phyloP scores from a whole-genome alignment of 1,140 invertebrate genomes.

The Drosophila lini region DNA sequence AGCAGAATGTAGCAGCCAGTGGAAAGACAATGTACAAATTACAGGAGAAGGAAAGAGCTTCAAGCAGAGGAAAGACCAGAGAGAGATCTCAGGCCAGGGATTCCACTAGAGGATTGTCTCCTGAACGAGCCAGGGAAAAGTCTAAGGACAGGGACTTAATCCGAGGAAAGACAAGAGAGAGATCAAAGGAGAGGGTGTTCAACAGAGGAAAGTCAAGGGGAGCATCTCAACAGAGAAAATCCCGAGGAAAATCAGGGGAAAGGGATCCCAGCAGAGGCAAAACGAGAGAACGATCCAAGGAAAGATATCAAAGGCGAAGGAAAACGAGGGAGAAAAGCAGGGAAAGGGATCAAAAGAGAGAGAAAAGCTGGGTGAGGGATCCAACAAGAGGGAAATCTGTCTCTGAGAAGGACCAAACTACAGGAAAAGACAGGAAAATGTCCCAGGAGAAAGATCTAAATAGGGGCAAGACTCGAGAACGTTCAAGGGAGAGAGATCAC shows the following conservation, averaged over 20 bases:
- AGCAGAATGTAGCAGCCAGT: background rate
- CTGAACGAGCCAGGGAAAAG: constrained; percentile 1
- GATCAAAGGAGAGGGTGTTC: background rate
- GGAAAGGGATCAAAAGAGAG: background rate
- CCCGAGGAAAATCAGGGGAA: background rate
- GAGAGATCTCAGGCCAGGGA: constrained; percentile 6
- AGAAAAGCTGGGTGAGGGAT: background rate
- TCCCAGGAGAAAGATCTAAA: background rate
- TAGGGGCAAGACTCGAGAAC: background rate
- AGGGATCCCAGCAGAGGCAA: background rate
- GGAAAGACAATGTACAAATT: constrained; percentile 1
- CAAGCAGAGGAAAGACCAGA: background rate
- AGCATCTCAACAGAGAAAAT: background rate
- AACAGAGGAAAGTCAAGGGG: background rate
- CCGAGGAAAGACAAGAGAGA: background rate
- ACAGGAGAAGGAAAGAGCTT: background rate
- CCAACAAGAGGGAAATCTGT: background rate
- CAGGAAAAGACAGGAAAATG: background rate
- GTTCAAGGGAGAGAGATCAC: background rate
- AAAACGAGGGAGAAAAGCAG: constrained; percentile 1
- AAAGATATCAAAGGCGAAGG: background rate
- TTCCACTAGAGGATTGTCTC: background rate
- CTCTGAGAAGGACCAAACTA: background rate
- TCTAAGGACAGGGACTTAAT: background rate
- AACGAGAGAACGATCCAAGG: background rate